phyloP scores from a whole-genome alignment of 2,113 vertebrate species.

The Dromas ardeola region DNA sequence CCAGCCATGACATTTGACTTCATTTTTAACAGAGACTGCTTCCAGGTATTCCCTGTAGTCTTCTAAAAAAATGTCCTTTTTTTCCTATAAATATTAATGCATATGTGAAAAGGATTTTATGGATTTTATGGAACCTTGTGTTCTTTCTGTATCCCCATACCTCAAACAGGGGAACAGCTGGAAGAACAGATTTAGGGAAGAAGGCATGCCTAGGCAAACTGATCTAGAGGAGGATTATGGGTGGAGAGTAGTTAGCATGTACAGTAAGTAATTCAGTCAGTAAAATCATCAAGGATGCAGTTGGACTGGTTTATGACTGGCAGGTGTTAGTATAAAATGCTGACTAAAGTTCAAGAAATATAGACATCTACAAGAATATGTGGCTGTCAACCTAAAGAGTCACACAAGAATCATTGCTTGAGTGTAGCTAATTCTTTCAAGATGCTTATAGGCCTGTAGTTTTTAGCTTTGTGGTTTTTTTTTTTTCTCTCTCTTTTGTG shows the following conservation, averaged over 20 bases:
- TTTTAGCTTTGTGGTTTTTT: neutral
- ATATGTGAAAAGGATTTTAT: neutral
- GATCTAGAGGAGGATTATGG: neutral
- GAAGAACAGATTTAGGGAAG: neutral
- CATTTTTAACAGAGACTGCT: neutral
- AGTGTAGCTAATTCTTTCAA: neutral
- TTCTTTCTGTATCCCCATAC: neutral
- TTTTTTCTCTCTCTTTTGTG: neutral
- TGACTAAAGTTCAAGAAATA: neutral
- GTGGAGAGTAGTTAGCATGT: neutral
- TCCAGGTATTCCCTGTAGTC: neutral
- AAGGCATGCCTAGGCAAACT: neutral
- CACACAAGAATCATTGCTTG: neutral
- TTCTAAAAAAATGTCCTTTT: neutral
- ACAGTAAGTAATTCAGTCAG: neutral
- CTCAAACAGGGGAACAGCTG: neutral
- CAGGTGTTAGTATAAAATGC: neutral
- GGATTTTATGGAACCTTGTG: neutral
- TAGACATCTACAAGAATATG: neutral
- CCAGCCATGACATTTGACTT: neutral
- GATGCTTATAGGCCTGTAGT: neutral
- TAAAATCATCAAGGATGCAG: neutral
- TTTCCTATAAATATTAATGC: neutral
- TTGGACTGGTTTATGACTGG: neutral
- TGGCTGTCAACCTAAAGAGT: neutral